Conservation (phyloP, 1,140 invertebrate species). For the Goniozus legneri region DNA sequence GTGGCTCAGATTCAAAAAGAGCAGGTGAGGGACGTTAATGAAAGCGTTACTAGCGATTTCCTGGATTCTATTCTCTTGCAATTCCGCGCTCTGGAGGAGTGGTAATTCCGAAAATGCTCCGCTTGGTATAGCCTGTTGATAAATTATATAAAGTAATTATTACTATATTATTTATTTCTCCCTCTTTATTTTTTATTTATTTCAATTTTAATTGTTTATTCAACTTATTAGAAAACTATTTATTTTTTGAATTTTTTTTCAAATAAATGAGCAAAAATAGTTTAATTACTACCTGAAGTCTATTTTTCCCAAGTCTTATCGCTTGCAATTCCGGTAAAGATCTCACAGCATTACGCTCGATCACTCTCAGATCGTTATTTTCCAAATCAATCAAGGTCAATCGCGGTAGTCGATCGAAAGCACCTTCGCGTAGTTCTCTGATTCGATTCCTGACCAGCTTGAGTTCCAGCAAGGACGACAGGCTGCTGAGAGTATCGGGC, state of each 20-base stretch:
- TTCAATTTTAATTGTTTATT: no score
- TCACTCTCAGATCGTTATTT: conserved; percentile 74
- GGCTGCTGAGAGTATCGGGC: conserved; percentile 63
- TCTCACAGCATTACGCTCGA: conserved; percentile 74
- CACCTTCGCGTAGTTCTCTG: conserved; percentile 66
- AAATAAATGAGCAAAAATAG: background rate
- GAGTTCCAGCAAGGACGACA: conserved; percentile 65
- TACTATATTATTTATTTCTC: no score
- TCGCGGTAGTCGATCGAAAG: conserved; percentile 68
- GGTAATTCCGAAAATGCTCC: conserved; percentile 74
- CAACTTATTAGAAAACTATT: background rate
- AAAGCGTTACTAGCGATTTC: conserved; percentile 75
- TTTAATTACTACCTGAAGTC: conserved; percentile 63
- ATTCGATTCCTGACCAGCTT: conserved; percentile 72
- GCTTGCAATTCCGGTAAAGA: conserved; percentile 73
- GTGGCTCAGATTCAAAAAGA: conserved; percentile 78
- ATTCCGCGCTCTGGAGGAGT: conserved; percentile 67
- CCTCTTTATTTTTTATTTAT: no score
- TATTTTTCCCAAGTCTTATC: conserved; percentile 74
- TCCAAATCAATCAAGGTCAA: conserved; percentile 74
- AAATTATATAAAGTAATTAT: background rate
- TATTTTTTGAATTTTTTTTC: background rate
- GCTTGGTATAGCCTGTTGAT: conserved; percentile 59
- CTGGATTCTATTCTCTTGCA: conserved; percentile 73
- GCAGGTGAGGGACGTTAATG: conserved; percentile 69